phyloP scores from a whole-genome alignment of 2,888 invertebrate species.

The Melinaea menophilus region DNA sequence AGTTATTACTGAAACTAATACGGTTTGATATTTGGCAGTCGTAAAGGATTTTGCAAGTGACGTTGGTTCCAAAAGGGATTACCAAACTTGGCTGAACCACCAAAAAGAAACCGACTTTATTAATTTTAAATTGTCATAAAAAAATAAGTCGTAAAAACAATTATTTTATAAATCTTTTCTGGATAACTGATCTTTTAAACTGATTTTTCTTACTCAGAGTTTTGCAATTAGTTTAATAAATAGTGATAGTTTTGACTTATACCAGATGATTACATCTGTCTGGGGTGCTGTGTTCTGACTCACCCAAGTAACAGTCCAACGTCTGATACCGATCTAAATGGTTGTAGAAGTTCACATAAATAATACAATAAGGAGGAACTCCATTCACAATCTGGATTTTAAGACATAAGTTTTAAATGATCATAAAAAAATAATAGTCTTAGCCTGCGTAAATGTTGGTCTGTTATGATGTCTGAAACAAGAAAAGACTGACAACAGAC shows the following conservation, averaged over 20 bases:
- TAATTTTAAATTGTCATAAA: too few relatives aligned
- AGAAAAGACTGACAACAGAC: too few relatives aligned
- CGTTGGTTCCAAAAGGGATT: not conserved
- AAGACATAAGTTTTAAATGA: not conserved
- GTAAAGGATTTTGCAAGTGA: not conserved
- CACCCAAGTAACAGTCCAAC: slow-evolving; percentile 21
- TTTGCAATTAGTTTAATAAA: too few relatives aligned
- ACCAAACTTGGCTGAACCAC: not conserved
- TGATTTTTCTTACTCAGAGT: too few relatives aligned
- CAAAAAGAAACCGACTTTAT: too few relatives aligned
- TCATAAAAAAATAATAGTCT: not conserved
- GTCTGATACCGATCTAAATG: slow-evolving; percentile 28
- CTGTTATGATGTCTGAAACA: too few relatives aligned
- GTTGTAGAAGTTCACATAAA: slow-evolving; percentile 9
- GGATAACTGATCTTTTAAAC: too few relatives aligned
- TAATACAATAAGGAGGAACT: slow-evolving; percentile 3
- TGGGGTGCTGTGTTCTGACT: slow-evolving; percentile 22
- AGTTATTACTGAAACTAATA: slow-evolving; percentile 18
- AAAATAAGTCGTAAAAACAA: too few relatives aligned
- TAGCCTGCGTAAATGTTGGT: too few relatives aligned
- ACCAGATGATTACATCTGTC: not conserved
- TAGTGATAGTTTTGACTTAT: too few relatives aligned
- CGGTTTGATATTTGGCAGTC: slow-evolving; percentile 18
- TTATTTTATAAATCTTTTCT: too few relatives aligned
- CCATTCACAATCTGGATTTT: not conserved